A percentile compares a stretch with the other conserved stretches of the same genome.
Evolutionary conservation across 2,888 invertebrate species (phyloP).

Genomic region (Isoperla grammatica): DNA sequence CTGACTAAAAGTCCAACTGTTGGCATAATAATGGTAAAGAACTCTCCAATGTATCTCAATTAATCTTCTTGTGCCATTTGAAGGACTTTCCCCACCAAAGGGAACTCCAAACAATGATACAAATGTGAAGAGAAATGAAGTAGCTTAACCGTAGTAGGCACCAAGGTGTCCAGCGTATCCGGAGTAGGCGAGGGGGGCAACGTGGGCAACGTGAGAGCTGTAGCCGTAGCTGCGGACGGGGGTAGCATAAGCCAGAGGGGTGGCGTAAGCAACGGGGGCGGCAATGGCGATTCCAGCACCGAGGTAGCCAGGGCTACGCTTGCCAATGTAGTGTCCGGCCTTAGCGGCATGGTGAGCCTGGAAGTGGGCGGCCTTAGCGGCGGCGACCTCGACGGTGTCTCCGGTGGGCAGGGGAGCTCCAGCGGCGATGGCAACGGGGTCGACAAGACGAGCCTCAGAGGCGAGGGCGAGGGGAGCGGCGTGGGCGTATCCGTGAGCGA

Average conservation of each 20-base stretch:
- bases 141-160: too few relatives aligned
- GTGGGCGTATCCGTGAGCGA: slow-evolving; percentile 20
- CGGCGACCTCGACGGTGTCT: slow-evolving; percentile 46
- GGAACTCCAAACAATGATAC: too few relatives aligned
- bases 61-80: too few relatives aligned
- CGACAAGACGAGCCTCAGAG: slow-evolving; percentile 1
- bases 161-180: not conserved
- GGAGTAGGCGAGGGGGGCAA: slow-evolving; percentile 35
- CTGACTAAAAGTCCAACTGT: too few relatives aligned
- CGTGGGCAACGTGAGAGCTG: slow-evolving; percentile 23
- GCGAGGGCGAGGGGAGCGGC: slow-evolving; percentile 31
- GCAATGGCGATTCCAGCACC: slow-evolving; percentile 18
- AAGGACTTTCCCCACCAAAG: too few relatives aligned
- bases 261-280: slow-evolving; percentile 12
- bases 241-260: slow-evolving; percentile 23
- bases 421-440: slow-evolving; percentile 36
- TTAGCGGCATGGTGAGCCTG: slow-evolving; percentile 6
- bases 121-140: too few relatives aligned
- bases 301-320: not conserved
- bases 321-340: slow-evolving; percentile 8
- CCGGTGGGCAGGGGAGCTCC: slow-evolving; percentile 42
- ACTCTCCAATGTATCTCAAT: too few relatives aligned
- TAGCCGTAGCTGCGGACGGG: slow-evolving; percentile 22
- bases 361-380: slow-evolving; percentile 50
- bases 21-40: too few relatives aligned